Conservation (phyloP, 1,140 invertebrate genomes). For the Bombus impatiens region DNA sequence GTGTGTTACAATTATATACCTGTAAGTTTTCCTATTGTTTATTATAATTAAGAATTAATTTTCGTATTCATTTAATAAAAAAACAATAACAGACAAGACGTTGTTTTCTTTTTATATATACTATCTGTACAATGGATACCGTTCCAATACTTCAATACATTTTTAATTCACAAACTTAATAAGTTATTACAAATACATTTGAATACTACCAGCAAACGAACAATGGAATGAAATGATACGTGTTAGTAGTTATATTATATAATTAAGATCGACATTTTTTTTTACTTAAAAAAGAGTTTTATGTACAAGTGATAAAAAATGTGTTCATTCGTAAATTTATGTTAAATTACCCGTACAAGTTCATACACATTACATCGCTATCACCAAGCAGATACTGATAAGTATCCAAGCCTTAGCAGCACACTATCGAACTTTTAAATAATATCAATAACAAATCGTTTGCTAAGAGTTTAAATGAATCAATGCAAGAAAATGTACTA, state of each 20-base stretch:
- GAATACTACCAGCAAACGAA: slow-evolving; percentile 37
- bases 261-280: slow-evolving; percentile 11
- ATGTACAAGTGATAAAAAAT: slow-evolving; percentile 40
- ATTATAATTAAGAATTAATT: background rate
- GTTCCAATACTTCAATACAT: background rate
- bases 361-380: slow-evolving; percentile 15
- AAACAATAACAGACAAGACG: slow-evolving; percentile 9
- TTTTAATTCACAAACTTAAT: slow-evolving; percentile 11
- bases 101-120: slow-evolving; percentile 1
- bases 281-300: slow-evolving; percentile 25
- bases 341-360: slow-evolving; percentile 19
- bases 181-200: slow-evolving; percentile 27
- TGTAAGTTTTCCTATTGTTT: background rate
- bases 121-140: slow-evolving; percentile 40
- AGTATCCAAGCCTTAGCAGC: background rate
- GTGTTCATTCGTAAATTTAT: slow-evolving; percentile 21
- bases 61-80: background rate
- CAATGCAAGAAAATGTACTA: slow-evolving; percentile 72
- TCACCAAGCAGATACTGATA: background rate
- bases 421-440: slow-evolving; percentile 22
- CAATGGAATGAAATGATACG: slow-evolving; percentile 45
- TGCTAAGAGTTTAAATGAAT: slow-evolving; percentile 31
- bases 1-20: slow-evolving; percentile 9
- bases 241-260: slow-evolving; percentile 45
- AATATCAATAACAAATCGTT: slow-evolving; percentile 26